Evolutionary conservation across 2,888 invertebrate species (phyloP).

Genomic region (Macrostomum cliftonense): DNA sequence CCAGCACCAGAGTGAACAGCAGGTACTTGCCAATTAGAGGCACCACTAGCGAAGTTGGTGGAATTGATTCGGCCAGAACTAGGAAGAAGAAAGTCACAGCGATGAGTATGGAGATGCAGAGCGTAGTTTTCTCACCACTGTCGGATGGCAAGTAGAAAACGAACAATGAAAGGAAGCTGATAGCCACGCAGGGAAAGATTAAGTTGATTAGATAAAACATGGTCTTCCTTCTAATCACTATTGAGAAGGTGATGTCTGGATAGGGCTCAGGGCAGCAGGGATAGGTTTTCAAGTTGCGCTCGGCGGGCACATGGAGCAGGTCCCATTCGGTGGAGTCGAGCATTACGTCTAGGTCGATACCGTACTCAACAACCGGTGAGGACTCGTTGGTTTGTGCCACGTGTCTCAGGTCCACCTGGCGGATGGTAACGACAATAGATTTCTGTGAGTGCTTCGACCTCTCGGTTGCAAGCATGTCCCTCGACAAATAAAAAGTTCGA

Average conservation of each 20-base stretch:
- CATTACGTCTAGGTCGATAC: constrained; percentile 33
- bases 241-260: constrained; percentile 37
- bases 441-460: too few relatives aligned
- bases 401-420: constrained; percentile 77
- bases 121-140: constrained; percentile 88
- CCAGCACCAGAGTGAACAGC: constrained; percentile 38
- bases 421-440: too few relatives aligned
- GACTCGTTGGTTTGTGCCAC: constrained; percentile 52
- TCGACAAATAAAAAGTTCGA: too few relatives aligned
- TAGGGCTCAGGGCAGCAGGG: constrained; percentile 35
- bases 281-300: constrained; percentile 41
- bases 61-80: constrained; percentile 90
- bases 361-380: constrained; percentile 28
- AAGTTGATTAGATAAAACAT: constrained; percentile 88
- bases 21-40: constrained; percentile 63
- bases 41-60: constrained; percentile 86
- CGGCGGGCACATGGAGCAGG: constrained; percentile 45
- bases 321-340: constrained; percentile 36
- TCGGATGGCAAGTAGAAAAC: constrained; percentile 93
- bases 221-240: constrained; percentile 42
- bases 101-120: constrained; percentile 86
- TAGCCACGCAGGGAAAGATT: constrained; percentile 85
- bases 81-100: constrained; percentile 97
- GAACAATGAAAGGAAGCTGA: constrained; percentile 79
- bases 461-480: too few relatives aligned